Evolutionary conservation across 2,113 vertebrate genomes (phyloP).

Genomic region (Vanacampus margaritifer): DNA sequence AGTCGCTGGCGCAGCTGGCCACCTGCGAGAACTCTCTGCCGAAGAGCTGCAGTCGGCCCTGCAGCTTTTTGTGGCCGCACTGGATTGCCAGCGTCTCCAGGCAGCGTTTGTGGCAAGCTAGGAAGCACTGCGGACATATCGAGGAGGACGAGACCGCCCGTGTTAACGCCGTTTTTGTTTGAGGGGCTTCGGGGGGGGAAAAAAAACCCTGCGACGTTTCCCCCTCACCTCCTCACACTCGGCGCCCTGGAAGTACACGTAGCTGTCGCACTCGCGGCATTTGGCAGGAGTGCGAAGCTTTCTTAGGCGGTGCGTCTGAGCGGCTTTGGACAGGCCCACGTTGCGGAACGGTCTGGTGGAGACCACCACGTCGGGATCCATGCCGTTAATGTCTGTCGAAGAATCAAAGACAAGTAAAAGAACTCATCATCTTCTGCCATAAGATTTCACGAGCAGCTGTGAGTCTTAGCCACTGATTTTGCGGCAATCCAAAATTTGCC

Average conservation of each 20-base stretch:
- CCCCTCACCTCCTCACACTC: conserved; percentile 91
- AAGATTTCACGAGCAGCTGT: too few species aligned
- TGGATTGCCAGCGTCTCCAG: conserved; percentile 94
- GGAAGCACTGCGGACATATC: conserved; percentile 77
- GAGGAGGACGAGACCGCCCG: not conserved
- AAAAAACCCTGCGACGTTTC: not conserved
- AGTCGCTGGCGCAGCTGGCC: conserved; percentile 67
- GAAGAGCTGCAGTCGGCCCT: conserved; percentile 90
- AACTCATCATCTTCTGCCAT: not conserved
- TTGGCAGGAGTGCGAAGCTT: conserved; percentile 89
- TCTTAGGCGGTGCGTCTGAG: conserved; percentile 86
- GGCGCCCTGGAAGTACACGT: conserved; percentile 95
- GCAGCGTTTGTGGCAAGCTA: conserved; percentile 96
- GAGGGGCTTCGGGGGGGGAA: not conserved
- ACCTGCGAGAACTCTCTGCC: conserved; percentile 83
- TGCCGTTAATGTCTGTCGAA: conserved; percentile 79
- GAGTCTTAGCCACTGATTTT: too few species aligned
- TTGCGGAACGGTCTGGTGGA: conserved; percentile 86
- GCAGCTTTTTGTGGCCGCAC: conserved; percentile 94
- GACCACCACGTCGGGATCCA: conserved; percentile 73
- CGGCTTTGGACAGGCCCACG: conserved; percentile 87
- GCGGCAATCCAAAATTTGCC: too few species aligned
- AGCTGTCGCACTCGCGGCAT: conserved; percentile 95
- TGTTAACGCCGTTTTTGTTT: not conserved
- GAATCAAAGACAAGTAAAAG: conserved; percentile 1